Percentiles rank a stretch among this genome's conserved stretches.
These are phyloP conservation scores for Cairina moschata DNA, from an alignment of 2,113 vertebrate genomes.

Conservation along the genomic window DNA sequence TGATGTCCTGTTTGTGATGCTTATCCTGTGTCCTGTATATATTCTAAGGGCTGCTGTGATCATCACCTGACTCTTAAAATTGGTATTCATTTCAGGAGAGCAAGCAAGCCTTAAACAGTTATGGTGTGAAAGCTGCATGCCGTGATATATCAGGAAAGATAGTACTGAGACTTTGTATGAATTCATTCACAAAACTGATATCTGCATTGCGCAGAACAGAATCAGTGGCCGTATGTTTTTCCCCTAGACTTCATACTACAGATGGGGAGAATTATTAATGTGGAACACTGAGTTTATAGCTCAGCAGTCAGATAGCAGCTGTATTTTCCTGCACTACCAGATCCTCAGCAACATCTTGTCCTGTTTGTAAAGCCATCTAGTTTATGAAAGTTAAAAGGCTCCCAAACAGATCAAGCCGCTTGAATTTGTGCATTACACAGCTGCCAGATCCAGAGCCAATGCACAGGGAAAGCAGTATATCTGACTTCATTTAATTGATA, in stretches of 20 bases:
- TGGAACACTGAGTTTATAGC: constrained; percentile 39
- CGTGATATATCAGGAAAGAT: background rate
- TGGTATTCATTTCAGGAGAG: background rate
- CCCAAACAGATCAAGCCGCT: constrained; percentile 25
- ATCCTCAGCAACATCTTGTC: constrained; percentile 39
- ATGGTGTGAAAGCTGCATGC: background rate
- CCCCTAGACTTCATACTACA: background rate
- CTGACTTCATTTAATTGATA: constrained; percentile 53
- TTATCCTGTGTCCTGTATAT: background rate
- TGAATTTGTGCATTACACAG: constrained; percentile 28
- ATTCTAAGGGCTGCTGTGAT: background rate
- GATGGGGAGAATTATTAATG: constrained; percentile 48
- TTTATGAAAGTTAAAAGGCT: constrained; percentile 54
- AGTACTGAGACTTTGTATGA: background rate
- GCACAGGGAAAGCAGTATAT: constrained; percentile 25
- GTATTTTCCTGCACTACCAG: constrained; percentile 26
- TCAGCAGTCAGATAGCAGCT: constrained; percentile 28
- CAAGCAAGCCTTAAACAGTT: background rate
- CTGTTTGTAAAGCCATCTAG: constrained; percentile 39
- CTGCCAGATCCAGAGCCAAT: constrained; percentile 17
- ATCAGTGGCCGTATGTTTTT: constrained; percentile 2
- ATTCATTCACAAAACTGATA: constrained; percentile 3
- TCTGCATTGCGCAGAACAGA: constrained; percentile 3
- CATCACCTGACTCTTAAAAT: background rate
- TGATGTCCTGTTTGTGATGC: background rate